These are phyloP conservation scores for Echeneis naucrates DNA, from an alignment of 2,797 vertebrate species.

Conservation along the genomic window DNA sequence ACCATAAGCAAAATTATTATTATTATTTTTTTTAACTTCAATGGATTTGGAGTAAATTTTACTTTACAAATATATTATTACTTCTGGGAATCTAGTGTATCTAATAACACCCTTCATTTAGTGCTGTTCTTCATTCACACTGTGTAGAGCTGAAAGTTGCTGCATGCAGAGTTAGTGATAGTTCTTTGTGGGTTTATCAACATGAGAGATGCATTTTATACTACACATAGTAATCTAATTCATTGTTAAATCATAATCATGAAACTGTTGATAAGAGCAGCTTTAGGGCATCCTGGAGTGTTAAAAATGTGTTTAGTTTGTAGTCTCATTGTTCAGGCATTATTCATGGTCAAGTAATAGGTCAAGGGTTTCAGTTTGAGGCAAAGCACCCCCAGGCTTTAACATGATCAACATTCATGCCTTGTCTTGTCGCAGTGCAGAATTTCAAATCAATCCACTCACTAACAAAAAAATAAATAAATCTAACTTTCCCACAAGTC, in stretches of 20 bases:
- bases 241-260: no score
- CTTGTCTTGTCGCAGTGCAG: slow-evolving; percentile 20
- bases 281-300: neutral
- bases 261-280: neutral
- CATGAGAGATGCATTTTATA: no score
- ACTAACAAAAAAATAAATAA: slow-evolving; percentile 18
- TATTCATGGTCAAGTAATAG: neutral
- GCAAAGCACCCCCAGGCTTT: neutral
- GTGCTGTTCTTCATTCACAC: neutral
- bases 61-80: no score
- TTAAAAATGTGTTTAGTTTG: neutral
- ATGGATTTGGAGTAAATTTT: no score
- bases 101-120: neutral
- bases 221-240: neutral
- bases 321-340: no score
- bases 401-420: slow-evolving; percentile 14
- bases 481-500: slow-evolving; percentile 36
- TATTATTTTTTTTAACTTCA: no score
- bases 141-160: no score
- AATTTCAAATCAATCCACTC: slow-evolving; percentile 31
- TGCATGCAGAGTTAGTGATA: neutral
- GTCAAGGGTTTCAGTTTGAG: slow-evolving; percentile 10
- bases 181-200: neutral
- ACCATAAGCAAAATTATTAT: no score
- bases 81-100: neutral